Percentiles rank a stretch among this genome's conserved stretches.
Conservation (phyloP, 2,113 vertebrate species). For the Catharus fuscescens region DNA sequence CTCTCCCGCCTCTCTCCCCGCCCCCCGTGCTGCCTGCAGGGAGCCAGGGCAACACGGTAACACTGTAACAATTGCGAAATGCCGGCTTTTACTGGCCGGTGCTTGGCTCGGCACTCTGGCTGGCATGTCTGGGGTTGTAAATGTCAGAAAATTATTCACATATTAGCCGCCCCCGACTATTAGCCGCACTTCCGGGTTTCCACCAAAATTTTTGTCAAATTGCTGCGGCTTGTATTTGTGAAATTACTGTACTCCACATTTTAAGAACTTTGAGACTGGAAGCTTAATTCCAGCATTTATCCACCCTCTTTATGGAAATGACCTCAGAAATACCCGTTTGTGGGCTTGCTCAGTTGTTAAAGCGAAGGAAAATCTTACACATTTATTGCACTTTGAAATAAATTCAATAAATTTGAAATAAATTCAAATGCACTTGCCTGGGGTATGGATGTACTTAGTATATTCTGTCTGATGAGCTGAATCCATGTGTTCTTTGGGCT, state of each 20-base stretch:
- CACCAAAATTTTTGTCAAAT: no score
- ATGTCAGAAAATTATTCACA: no score
- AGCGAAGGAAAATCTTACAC: not conserved
- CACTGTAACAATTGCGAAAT: no score
- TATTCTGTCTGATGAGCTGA: not conserved
- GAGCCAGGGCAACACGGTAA: no score
- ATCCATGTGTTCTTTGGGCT: not conserved
- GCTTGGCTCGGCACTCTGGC: no score
- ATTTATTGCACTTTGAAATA: not conserved
- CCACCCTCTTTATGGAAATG: not conserved
- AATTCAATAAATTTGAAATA: not conserved
- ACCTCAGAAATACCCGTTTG: not conserved
- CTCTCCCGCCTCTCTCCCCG: no score
- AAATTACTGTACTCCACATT: not conserved
- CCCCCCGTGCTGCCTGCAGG: no score
- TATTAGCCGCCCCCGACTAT: no score
- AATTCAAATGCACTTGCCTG: not conserved
- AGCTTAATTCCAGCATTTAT: not conserved
- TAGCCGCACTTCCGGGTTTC: no score
- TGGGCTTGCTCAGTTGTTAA: not conserved
- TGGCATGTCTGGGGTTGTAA: no score
- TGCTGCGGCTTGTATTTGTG: no score
- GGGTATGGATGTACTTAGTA: not conserved
- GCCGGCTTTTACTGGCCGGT: no score
- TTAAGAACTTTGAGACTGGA: not conserved